Conservation (phyloP, 2,888 invertebrate genomes). For the Lysandra coridon region DNA sequence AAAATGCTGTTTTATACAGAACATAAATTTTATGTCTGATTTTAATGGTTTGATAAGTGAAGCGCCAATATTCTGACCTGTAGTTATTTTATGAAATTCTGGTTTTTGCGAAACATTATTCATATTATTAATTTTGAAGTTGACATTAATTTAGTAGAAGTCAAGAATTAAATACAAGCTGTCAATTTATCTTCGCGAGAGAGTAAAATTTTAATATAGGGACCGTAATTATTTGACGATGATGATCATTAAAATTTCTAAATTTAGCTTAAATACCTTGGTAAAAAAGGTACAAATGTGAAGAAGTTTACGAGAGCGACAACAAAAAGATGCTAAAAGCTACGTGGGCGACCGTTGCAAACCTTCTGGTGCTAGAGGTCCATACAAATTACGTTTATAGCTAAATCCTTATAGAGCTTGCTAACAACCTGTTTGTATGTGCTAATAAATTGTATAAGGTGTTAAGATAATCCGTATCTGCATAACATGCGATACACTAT, state of each 20-base stretch:
- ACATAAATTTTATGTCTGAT: neutral
- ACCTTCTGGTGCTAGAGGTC: constrained; percentile 48
- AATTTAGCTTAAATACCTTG: neutral
- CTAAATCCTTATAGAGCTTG: constrained; percentile 64
- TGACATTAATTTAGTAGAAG: neutral
- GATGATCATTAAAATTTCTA: neutral
- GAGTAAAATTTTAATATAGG: neutral
- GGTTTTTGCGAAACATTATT: neutral
- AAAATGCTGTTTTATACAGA: neutral
- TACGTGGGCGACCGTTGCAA: constrained; percentile 41
- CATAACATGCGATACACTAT: constrained; percentile 41
- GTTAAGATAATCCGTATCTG: constrained; percentile 74
- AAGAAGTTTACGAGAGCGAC: constrained; percentile 26
- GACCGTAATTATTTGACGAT: neutral
- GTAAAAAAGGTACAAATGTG: neutral
- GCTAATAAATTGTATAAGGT: constrained; percentile 66
- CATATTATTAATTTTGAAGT: neutral
- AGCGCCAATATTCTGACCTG: neutral
- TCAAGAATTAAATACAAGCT: no score
- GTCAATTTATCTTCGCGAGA: neutral
- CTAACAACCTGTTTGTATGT: constrained; percentile 69
- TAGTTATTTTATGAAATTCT: neutral
- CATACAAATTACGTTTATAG: constrained; percentile 74
- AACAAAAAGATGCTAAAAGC: constrained; percentile 38
- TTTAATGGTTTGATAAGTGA: neutral